Percentiles rank a stretch among this genome's conserved stretches.
These are phyloP conservation scores for Scaptomyza montana DNA, from an alignment of 1,140 invertebrate genomes.

Conservation along the genomic window DNA sequence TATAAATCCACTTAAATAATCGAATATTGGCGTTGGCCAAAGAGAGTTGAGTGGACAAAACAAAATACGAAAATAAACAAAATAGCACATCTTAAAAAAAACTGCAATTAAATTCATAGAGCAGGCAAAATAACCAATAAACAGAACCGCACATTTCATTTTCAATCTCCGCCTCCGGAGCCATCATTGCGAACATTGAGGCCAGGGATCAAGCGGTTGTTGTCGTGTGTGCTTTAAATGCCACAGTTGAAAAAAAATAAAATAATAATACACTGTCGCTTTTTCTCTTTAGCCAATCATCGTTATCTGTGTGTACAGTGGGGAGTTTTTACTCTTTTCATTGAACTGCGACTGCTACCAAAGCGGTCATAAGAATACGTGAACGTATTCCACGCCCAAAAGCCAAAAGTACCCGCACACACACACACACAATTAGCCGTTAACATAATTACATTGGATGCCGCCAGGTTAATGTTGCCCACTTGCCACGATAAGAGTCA, in stretches of 20 bases:
- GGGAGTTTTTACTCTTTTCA: conserved; percentile 10
- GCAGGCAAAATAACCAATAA: neutral
- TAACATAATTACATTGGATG: conserved; percentile 66
- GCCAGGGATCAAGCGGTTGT: conserved; percentile 3
- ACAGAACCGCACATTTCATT: conserved; percentile 16
- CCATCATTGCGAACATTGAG: conserved; percentile 18
- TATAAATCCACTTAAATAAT: conserved; percentile 38
- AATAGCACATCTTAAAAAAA: conserved; percentile 29
- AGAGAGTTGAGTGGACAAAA: neutral
- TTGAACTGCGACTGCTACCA: conserved; percentile 8
- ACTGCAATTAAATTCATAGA: conserved; percentile 44
- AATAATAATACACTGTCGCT: conserved; percentile 1
- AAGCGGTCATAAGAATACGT: conserved; percentile 2
- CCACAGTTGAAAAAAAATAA: conserved; percentile 15
- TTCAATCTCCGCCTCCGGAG: conserved; percentile 15
- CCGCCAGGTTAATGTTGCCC: conserved; percentile 66
- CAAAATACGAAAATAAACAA: neutral
- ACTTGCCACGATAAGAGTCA: conserved; percentile 63
- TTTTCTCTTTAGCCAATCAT: conserved; percentile 40
- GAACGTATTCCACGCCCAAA: neutral
- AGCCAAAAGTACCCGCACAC: neutral
- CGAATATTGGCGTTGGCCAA: neutral
- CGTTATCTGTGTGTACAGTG: conserved; percentile 35
- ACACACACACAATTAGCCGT: conserved; percentile 67
- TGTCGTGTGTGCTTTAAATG: conserved; percentile 42